Conservation (phyloP, 2,113 vertebrate genomes). For the Myxocyprinus asiaticus region DNA sequence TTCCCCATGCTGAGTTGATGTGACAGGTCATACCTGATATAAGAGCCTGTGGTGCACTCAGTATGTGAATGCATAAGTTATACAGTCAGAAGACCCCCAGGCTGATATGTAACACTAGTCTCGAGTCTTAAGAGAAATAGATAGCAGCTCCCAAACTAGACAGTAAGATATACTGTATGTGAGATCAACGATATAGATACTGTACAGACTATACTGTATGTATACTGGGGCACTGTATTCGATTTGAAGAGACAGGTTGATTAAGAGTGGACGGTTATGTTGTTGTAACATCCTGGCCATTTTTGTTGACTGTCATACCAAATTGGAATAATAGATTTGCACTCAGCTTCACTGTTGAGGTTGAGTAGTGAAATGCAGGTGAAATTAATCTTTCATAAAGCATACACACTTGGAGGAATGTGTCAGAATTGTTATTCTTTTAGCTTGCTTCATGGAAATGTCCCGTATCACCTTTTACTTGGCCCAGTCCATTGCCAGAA, state of each 20-base stretch:
- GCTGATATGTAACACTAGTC: conserved; percentile 1
- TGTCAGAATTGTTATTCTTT: neutral
- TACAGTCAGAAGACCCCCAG: conserved; percentile 19
- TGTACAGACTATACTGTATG: neutral
- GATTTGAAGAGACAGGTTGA: conserved; percentile 20
- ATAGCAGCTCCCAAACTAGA: neutral
- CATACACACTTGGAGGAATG: neutral
- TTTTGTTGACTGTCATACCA: conserved; percentile 3
- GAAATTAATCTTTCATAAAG: conserved; percentile 21
- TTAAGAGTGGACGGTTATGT: neutral
- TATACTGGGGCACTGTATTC: neutral
- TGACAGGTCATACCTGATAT: conserved; percentile 17
- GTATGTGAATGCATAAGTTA: neutral
- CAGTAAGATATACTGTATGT: neutral
- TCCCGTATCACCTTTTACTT: neutral
- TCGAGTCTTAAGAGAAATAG: neutral
- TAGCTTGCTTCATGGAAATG: neutral
- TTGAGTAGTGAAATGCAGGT: neutral
- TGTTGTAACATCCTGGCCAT: neutral
- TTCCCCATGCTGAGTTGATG: neutral
- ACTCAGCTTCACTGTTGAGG: neutral
- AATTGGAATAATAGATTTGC: neutral
- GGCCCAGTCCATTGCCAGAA: conserved; percentile 10
- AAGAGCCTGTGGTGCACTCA: neutral
- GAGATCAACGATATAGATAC: neutral